Conservation (phyloP, 92 coral and sea anemone species). For the Meandrina meandrites region DNA sequence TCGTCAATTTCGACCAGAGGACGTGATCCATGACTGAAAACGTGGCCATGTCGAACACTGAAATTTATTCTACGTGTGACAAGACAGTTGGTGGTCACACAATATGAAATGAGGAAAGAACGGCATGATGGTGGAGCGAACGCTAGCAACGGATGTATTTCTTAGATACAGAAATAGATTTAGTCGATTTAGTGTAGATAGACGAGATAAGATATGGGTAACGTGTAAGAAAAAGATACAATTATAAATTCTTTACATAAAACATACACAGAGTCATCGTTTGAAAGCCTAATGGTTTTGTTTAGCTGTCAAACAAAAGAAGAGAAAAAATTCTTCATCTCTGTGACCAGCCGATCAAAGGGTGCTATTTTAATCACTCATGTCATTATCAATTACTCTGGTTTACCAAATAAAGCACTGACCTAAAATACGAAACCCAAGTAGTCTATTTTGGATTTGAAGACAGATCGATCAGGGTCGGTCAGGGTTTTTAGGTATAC, state of each 20-base stretch:
- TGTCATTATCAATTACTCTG: not conserved
- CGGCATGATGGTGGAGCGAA: too few relatives aligned
- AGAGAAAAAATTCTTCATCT: not conserved
- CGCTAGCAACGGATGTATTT: not conserved
- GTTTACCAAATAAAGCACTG: not conserved
- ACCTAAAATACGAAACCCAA: not conserved
- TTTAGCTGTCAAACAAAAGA: too few relatives aligned
- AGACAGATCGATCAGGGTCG: too few relatives aligned
- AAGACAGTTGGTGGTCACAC: not conserved
- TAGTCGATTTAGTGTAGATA: too few relatives aligned
- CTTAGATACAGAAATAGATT: too few relatives aligned
- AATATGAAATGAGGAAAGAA: not conserved
- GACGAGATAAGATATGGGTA: too few relatives aligned
- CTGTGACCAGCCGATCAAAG: not conserved
- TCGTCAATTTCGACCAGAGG: not conserved
- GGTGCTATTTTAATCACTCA: too few relatives aligned
- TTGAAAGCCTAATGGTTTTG: too few relatives aligned
- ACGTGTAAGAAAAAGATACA: too few relatives aligned
- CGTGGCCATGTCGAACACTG: not conserved
- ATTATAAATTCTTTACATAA: too few relatives aligned
- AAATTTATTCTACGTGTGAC: not conserved
- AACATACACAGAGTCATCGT: too few relatives aligned
- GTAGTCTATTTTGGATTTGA: not conserved
- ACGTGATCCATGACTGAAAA: not conserved
- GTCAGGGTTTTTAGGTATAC: too few relatives aligned